A percentile compares a stretch with the other conserved stretches of the same genome.
These are phyloP conservation scores for Zhengitettix transpicula DNA, from an alignment of 2,888 invertebrate genomes.

Conservation along the genomic window DNA sequence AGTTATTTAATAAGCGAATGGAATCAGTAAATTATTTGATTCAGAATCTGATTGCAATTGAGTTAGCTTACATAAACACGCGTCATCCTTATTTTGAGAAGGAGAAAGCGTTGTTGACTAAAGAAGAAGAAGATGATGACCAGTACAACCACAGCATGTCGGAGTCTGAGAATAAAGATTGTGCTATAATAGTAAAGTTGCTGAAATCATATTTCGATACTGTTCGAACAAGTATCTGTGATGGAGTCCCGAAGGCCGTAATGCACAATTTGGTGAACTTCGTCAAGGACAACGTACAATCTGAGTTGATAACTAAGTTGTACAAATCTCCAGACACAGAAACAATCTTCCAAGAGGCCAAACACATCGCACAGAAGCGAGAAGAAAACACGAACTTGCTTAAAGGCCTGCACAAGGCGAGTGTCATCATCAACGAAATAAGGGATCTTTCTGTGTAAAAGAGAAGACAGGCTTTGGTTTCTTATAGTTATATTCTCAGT, in stretches of 20 bases:
- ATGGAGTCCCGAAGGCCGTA: constrained; percentile 45
- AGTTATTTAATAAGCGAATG: constrained; percentile 33
- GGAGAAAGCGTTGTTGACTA: too few species aligned
- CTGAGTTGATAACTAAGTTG: constrained; percentile 41
- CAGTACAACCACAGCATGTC: too few species aligned
- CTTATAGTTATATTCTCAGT: too few species aligned
- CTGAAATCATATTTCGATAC: constrained; percentile 45
- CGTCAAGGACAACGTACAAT: constrained; percentile 43
- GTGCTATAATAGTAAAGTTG: constrained; percentile 39
- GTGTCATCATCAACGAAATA: constrained; percentile 41
- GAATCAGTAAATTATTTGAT: constrained; percentile 43
- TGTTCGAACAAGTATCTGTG: constrained; percentile 43
- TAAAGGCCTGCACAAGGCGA: constrained; percentile 39
- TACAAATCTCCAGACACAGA: constrained; percentile 40
- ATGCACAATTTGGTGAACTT: constrained; percentile 49
- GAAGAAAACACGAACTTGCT: constrained; percentile 29
- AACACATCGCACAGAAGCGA: constrained; percentile 37
- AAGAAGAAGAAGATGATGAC: too few species aligned
- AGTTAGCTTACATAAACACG: constrained; percentile 47
- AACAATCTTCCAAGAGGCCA: constrained; percentile 38
- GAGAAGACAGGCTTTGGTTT: too few species aligned
- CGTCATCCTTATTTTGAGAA: constrained; percentile 49
- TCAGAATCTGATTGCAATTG: too few species aligned
- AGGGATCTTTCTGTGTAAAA: too few species aligned
- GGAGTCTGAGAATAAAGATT: constrained; percentile 33